Evolutionary conservation across 2,113 vertebrate genomes (phyloP).

Genomic region (Platycercus adscitus): DNA sequence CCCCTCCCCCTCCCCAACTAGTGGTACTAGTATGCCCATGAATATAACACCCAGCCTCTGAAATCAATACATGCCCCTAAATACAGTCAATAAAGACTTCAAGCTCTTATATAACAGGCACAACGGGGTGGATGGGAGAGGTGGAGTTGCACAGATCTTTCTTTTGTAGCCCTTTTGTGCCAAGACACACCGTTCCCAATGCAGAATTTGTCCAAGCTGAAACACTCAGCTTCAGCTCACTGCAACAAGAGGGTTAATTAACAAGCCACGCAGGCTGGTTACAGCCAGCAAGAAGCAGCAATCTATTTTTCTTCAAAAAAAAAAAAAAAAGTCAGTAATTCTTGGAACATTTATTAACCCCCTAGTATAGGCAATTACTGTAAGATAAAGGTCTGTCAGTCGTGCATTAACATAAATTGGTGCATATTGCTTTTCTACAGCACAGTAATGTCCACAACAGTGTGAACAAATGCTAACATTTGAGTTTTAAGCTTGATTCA

Average conservation of each 20-base stretch:
- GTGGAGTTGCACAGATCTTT: neutral
- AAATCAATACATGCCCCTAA: neutral
- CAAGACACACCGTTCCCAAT: rapidly evolving
- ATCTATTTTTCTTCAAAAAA: constrained; percentile 48
- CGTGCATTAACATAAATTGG: constrained; percentile 71
- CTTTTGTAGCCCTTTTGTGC: neutral
- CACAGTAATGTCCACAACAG: constrained; percentile 21
- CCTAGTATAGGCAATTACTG: constrained; percentile 64
- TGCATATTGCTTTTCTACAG: constrained; percentile 57
- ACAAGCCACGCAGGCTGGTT: constrained; percentile 6
- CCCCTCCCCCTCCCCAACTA: neutral
- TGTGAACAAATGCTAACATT: constrained; percentile 57
- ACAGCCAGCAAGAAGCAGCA: constrained; percentile 36
- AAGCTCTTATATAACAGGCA: neutral
- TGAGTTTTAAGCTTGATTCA: constrained; percentile 46
- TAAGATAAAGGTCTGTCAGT: constrained; percentile 68
- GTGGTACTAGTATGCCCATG: neutral
- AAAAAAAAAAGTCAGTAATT: constrained; percentile 61
- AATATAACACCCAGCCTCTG: rapidly evolving
- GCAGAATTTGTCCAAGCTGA: neutral
- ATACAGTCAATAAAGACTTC: neutral
- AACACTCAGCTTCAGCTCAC: neutral
- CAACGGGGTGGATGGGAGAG: neutral
- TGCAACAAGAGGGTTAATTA: constrained; percentile 63
- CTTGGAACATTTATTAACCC: constrained; percentile 73